Base-by-base conservation (phyloP, 37 sponge, comb jelly and placozoan genomes). In the Theonella swinhoei region DNA sequence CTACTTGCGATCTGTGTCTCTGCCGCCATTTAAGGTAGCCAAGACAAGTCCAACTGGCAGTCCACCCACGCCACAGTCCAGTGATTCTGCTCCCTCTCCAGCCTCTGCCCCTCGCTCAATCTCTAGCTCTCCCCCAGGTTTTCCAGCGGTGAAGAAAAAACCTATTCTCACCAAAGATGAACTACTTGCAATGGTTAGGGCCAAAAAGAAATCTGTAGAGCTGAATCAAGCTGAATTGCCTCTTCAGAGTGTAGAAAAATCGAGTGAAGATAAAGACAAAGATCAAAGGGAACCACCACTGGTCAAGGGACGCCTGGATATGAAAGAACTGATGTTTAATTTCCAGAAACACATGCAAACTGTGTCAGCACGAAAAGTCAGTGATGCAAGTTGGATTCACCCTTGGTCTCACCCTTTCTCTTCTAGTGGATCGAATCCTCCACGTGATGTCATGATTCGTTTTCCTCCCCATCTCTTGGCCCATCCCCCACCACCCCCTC, bases 161-260 rank as follows among this genome's bases (percentile, higher is more conserved):
- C 42, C 59, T 9, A 25, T 42, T 42, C 34, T 87, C 26, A 80
- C 87, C 17, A 73, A 71, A 43, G 75, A 54, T 32, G 87, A 87
- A 63, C 40, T 87, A 26, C 67, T 87, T 25, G 81, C 68, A 41
- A 87, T 61, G 67, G 80, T 80, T 30, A 37, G 72, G 20, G 72
- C 74, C 23, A 87, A 80, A 35, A 74, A 80, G 43, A 33, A 42
- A 11, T n/a, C 29, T 40, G 28, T 4, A 9, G 14, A 64, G 2
- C n/a, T n/a, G n/a, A n/a, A n/a, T n/a, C n/a, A n/a, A n/a, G n/a
- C n/a, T n/a, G 54, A 14, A 47, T 14, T 47, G 7, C 11, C 54
- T 47, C 7, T 17, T 17, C 11, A 47, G 4, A 14, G 4, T 32
- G 8, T 35, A n/a, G 20, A 37, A 0, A 36, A 22, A 19, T 38